Percentiles rank a stretch among this genome's conserved stretches.
These are phyloP conservation scores for Heliothis subflexa DNA, from an alignment of 1,140 invertebrate genomes.

Conservation along the genomic window DNA sequence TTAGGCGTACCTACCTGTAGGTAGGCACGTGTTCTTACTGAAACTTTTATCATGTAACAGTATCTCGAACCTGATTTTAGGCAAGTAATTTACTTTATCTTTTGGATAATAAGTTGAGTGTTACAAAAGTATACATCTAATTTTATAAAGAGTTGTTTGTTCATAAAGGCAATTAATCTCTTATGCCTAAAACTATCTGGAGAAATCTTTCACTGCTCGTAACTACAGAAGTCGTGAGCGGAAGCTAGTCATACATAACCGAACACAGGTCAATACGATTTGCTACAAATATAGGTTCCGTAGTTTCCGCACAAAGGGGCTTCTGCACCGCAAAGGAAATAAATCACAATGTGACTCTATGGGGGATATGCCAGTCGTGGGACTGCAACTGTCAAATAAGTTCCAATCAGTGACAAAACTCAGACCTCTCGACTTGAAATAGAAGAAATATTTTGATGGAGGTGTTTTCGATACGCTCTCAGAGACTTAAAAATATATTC, in stretches of 20 bases:
- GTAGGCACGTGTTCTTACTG: constrained; percentile 1
- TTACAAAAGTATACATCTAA: not conserved
- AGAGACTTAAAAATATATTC: not conserved
- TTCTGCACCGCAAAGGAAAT: not conserved
- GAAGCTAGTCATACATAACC: too few species aligned
- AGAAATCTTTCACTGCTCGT: too few species aligned
- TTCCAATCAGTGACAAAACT: constrained; percentile 1
- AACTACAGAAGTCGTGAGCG: too few species aligned
- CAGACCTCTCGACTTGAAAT: not conserved
- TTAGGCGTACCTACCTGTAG: not conserved
- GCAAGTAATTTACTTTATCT: not conserved
- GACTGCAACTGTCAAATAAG: constrained; percentile 9
- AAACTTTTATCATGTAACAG: not conserved
- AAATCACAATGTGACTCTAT: constrained; percentile 7
- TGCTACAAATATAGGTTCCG: not conserved
- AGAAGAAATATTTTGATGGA: not conserved
- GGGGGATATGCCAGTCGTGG: not conserved
- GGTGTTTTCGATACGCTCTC: not conserved
- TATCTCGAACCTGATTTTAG: not conserved
- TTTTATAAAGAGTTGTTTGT: too few species aligned
- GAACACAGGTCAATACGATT: too few species aligned
- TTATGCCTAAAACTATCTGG: too few species aligned
- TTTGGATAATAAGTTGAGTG: not conserved
- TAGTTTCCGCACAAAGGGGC: not conserved
- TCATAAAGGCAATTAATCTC: too few species aligned